These are phyloP conservation scores for Dorcus parallelipipedus DNA, from an alignment of 2,888 invertebrate species.

Conservation along the genomic window DNA sequence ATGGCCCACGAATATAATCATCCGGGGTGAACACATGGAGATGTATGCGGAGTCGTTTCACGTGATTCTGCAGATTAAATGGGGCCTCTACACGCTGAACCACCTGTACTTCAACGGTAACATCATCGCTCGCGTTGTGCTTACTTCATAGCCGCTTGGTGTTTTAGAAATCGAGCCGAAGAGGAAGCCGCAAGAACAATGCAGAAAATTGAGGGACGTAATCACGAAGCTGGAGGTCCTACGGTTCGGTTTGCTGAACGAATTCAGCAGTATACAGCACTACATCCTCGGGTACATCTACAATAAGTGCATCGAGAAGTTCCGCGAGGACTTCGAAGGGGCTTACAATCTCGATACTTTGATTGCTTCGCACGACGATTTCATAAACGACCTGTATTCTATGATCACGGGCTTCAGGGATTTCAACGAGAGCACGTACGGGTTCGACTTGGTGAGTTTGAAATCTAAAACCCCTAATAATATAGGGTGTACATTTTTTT, in stretches of 20 bases:
- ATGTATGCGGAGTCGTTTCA: slow-evolving; percentile 42
- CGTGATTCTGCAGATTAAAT: slow-evolving; percentile 44
- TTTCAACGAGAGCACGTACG: slow-evolving; percentile 27
- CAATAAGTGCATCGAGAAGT: slow-evolving; percentile 32
- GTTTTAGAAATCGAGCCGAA: slow-evolving; percentile 34
- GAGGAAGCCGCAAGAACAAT: slow-evolving; percentile 11
- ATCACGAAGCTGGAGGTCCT: slow-evolving; percentile 31
- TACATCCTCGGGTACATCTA: slow-evolving; percentile 42
- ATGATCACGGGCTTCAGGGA: slow-evolving; percentile 30
- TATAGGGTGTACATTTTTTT: background rate
- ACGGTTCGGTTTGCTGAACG: slow-evolving; percentile 39
- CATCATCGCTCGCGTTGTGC: background rate
- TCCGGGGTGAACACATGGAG: slow-evolving; percentile 35
- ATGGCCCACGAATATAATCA: slow-evolving; percentile 46
- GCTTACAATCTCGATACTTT: slow-evolving; percentile 41
- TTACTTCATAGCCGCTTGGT: slow-evolving; percentile 1
- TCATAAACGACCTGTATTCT: slow-evolving; percentile 35
- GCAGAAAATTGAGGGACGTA: slow-evolving; percentile 7
- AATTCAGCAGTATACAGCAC: slow-evolving; percentile 42
- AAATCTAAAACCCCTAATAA: too few species aligned
- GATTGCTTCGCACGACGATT: slow-evolving; percentile 37
- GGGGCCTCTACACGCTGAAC: slow-evolving; percentile 44
- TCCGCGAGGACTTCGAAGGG: slow-evolving; percentile 40
- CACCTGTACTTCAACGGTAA: slow-evolving; percentile 40
- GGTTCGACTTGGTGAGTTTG: slow-evolving; percentile 36